Base-by-base conservation (phyloP, 2,113 vertebrate species). In the Rhabdornis inornatus region DNA sequence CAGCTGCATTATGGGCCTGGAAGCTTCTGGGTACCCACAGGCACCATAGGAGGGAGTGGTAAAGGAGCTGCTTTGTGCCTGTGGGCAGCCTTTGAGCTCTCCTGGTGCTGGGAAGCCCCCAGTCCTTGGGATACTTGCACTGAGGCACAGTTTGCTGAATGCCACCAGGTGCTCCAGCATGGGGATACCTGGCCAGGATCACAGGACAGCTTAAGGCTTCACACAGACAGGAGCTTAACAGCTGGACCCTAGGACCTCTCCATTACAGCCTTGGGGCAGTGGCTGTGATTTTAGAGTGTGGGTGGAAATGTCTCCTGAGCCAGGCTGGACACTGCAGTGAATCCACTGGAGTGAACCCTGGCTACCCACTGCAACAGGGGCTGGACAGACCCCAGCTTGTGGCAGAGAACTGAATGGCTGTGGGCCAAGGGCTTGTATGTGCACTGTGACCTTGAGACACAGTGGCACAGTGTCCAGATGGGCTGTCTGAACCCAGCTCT, bases 131-230 rank as follows among this genome's bases (percentile, higher is more conserved):
- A 55, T 4, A 8, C 52, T 61, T 33, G 44, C 18, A 47, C 0
- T 71, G 35, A 72, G 37, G 68, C 59, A 49, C 21, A 6, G 1
- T 25, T 65, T 5, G 20, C 81, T 59, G 40, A 31, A 61, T 7
- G 5, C 8, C 6, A 2, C 24, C 4, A 2, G 4, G 42, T 68
- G 45, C 65, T 90, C 42, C 35, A 21, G 61, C 44, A 2, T 2
- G 8, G 40, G 49, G 79, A n/a, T 30, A 60, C 53, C 66, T 83
- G n/a, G 40, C 50, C n/a, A 53, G 15, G 71, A 89, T 95, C 87
- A 94, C 83, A 72, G 50, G n/a, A 53, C 63, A 92, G 72, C 50
- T 95, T 83, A 94, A 96, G 59, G 55, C 22, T 90, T 78, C 84
- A 69, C 65, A 52, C 14, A 76, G 59, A 89, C n/a, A 39, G 57